Percentiles rank a stretch among this genome's conserved stretches.
Evolutionary conservation across 2,113 vertebrate species (phyloP).

Genomic region (Ophiodon elongatus): DNA sequence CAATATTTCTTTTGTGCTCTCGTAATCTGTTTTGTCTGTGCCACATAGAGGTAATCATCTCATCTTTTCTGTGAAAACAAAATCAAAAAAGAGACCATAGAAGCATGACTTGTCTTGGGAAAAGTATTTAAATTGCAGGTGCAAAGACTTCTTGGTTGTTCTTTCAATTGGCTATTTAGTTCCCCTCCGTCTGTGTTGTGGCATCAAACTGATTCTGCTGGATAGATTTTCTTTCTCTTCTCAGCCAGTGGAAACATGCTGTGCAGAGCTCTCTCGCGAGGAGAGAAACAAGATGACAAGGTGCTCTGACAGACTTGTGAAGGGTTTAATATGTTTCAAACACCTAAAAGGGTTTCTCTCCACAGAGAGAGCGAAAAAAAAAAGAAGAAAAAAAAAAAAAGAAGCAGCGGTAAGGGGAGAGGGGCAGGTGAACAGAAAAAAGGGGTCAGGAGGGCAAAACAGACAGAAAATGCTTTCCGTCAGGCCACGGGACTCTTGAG

Average conservation of each 20-base stretch:
- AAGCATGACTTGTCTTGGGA: background rate
- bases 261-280: slow-evolving; percentile 19
- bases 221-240: slow-evolving; percentile 35
- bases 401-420: background rate
- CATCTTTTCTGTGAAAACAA: background rate
- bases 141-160: background rate
- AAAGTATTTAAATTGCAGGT: background rate
- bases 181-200: slow-evolving; percentile 6
- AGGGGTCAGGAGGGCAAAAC: slow-evolving; percentile 20
- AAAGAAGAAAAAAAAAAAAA: background rate
- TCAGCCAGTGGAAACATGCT: slow-evolving; percentile 40
- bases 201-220: slow-evolving; percentile 37
- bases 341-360: slow-evolving; percentile 39
- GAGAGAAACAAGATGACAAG: slow-evolving; percentile 25
- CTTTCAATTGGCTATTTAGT: slow-evolving; percentile 4
- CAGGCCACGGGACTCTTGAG: slow-evolving; percentile 36
- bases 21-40: background rate
- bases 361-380: background rate
- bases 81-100: background rate
- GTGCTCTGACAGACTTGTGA: slow-evolving; percentile 23
- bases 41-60: background rate
- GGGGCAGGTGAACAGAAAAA: slow-evolving; percentile 18
- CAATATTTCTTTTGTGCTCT: background rate
- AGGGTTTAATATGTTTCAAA: slow-evolving; percentile 55
- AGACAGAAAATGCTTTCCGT: slow-evolving; percentile 44